phyloP scores from a whole-genome alignment of 2,113 vertebrate species.

The Cephalophus harveyi region DNA sequence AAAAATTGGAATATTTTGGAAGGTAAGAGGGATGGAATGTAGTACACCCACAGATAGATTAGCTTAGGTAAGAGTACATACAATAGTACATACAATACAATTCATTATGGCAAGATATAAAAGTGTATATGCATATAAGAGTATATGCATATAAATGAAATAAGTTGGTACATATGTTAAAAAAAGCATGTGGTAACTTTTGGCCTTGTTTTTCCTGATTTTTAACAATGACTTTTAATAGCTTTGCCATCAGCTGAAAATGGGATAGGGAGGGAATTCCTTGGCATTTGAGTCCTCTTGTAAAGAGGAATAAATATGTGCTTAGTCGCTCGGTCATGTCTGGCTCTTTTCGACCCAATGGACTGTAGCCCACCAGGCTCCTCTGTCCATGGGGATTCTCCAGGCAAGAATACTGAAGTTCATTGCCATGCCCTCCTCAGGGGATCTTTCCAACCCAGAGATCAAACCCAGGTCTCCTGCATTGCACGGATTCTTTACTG shows the following conservation, averaged over 20 bases:
- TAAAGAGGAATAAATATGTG: not conserved
- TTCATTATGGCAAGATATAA: not conserved
- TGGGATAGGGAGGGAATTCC: not conserved
- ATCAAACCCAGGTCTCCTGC: not conserved
- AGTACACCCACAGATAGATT: not conserved
- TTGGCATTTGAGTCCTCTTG: not conserved
- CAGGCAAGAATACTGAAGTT: not conserved
- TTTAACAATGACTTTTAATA: not conserved
- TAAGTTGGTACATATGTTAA: not conserved
- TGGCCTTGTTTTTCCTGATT: not conserved
- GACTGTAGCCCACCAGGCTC: not conserved
- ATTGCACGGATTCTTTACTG: not conserved
- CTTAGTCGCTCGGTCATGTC: not conserved
- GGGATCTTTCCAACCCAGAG: not conserved
- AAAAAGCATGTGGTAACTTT: not conserved
- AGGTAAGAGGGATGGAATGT: not conserved
- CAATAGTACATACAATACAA: not conserved
- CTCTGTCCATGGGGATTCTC: not conserved
- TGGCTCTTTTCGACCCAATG: not conserved
- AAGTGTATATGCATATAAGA: not conserved
- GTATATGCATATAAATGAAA: not conserved
- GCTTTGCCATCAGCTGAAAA: not conserved
- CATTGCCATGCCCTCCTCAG: not conserved
- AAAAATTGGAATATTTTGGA: not conserved
- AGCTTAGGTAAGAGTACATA: not conserved